These are phyloP conservation scores for Anas platyrhynchos DNA, from an alignment of 2,113 vertebrate genomes.

Conservation along the genomic window DNA sequence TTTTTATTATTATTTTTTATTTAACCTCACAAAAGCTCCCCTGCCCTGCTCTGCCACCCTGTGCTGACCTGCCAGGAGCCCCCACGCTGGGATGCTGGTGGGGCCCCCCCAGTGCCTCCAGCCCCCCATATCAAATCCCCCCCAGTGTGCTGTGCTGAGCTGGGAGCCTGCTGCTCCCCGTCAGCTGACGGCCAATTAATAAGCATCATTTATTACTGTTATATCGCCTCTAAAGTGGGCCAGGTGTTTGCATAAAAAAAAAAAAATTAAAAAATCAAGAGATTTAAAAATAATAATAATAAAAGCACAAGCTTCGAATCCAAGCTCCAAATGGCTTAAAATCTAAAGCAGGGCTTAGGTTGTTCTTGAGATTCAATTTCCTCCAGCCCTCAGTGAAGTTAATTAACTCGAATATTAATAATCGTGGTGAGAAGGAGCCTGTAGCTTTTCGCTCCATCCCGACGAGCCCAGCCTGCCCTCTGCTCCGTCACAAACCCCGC, in stretches of 20 bases:
- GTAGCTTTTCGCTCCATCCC: background rate
- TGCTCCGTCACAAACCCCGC: background rate
- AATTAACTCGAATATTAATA: constrained; percentile 53
- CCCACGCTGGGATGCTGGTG: background rate
- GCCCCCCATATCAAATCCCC: background rate
- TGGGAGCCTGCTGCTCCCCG: background rate
- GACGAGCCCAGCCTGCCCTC: background rate
- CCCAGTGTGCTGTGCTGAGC: background rate
- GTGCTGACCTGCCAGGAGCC: background rate
- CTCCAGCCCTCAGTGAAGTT: constrained; percentile 15
- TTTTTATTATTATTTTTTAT: background rate
- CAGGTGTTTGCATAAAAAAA: background rate
- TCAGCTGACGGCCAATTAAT: constrained; percentile 16
- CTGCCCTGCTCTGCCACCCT: background rate
- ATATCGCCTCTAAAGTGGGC: background rate
- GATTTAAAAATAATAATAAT: constrained; percentile 28
- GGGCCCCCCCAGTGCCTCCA: background rate
- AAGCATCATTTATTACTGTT: constrained; percentile 26
- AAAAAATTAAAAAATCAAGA: background rate
- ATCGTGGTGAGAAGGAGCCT: background rate
- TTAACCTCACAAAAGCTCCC: background rate
- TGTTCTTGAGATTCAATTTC: constrained; percentile 52
- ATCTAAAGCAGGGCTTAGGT: constrained; percentile 33
- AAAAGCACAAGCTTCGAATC: background rate
- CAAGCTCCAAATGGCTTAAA: background rate